Conservation (phyloP, 1,140 invertebrate species). For the Heliconius congener region DNA sequence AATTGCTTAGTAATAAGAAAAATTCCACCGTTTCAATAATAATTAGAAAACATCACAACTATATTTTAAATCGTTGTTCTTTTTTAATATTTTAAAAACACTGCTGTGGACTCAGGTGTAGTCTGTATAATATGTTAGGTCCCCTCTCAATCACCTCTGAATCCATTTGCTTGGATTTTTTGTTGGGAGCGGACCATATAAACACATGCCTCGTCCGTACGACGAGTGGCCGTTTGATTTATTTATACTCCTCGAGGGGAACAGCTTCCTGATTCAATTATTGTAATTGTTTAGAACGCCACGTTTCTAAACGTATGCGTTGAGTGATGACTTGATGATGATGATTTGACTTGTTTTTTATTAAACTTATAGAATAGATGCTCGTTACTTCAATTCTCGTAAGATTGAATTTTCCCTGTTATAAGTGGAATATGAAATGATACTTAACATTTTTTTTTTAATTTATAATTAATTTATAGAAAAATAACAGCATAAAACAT, state of each 20-base stretch:
- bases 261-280: slow-evolving; percentile 74
- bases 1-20: too few relatives aligned
- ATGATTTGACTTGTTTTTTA: background rate
- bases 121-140: slow-evolving; percentile 11
- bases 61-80: background rate
- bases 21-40: too few relatives aligned
- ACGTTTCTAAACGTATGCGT: slow-evolving; percentile 45
- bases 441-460: background rate
- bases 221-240: slow-evolving; percentile 65
- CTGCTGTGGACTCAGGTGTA: slow-evolving; percentile 45
- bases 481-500: too few relatives aligned
- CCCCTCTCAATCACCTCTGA: slow-evolving; percentile 8
- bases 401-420: too few relatives aligned
- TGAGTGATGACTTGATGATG: slow-evolving; percentile 32
- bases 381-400: too few relatives aligned
- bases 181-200: slow-evolving; percentile 55
- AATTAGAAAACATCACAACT: background rate
- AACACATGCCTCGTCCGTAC: slow-evolving; percentile 48
- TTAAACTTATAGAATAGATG: too few relatives aligned
- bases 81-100: background rate
- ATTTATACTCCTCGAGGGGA: slow-evolving; percentile 65
- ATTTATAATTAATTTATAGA: too few relatives aligned
- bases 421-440: background rate
- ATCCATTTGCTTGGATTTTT: slow-evolving; percentile 45
- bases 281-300: slow-evolving; percentile 57